phyloP scores from a whole-genome alignment of 2,888 invertebrate species.

The Drosophila colorata region DNA sequence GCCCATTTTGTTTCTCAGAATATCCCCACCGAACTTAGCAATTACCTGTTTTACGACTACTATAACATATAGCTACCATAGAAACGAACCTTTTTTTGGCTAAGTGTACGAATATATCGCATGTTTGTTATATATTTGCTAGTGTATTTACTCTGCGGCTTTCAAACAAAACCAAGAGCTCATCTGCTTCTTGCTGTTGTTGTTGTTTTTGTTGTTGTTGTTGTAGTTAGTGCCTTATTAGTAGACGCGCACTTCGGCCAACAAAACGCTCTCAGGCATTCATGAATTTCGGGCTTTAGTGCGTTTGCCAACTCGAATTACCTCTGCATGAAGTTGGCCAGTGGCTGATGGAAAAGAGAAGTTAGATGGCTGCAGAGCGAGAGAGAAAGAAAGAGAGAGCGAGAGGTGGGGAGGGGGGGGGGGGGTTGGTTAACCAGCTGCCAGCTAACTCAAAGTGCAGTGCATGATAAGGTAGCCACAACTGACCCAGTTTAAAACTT shows the following conservation, averaged over 20 bases:
- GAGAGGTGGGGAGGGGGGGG: background rate
- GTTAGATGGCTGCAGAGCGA: background rate
- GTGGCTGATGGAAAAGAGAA: background rate
- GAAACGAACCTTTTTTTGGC: too few relatives aligned
- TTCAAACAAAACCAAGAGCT: too few relatives aligned
- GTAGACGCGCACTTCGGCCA: slow-evolving; percentile 53
- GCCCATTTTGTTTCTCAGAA: too few relatives aligned
- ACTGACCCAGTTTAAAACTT: slow-evolving; percentile 35
- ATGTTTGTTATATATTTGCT: too few relatives aligned
- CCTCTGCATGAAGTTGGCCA: background rate
- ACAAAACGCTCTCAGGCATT: slow-evolving; percentile 68
- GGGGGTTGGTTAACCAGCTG: background rate
- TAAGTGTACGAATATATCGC: too few relatives aligned
- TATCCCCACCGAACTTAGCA: too few relatives aligned
- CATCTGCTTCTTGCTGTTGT: background rate
- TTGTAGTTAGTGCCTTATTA: slow-evolving; percentile 66
- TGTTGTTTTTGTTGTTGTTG: slow-evolving; percentile 26
- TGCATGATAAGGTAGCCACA: slow-evolving; percentile 9
- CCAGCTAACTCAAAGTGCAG: slow-evolving; percentile 8
- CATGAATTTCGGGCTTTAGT: slow-evolving; percentile 68
- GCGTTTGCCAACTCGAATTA: slow-evolving; percentile 46
- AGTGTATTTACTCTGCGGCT: too few relatives aligned
- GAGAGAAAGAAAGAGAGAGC: too few relatives aligned
- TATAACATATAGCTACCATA: too few relatives aligned
- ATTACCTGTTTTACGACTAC: too few relatives aligned